Evolutionary conservation across 2,888 invertebrate species (phyloP).

Genomic region (Apoderus coryli): DNA sequence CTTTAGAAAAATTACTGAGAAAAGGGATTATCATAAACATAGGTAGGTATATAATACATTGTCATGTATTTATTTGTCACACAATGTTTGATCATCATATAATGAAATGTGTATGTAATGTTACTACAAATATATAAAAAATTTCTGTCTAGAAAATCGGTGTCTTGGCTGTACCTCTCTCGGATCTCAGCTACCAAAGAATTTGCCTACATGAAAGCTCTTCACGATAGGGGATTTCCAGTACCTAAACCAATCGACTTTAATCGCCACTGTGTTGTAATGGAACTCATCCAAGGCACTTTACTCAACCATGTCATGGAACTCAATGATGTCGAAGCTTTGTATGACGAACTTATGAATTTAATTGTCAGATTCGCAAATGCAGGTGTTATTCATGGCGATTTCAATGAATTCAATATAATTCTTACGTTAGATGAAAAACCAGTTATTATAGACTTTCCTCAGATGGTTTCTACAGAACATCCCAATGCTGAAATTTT

Average conservation of each 20-base stretch:
- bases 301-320: constrained; percentile 55
- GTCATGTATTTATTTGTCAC: too few species aligned
- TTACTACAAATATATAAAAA: too few species aligned
- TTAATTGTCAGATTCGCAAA: constrained; percentile 80
- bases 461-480: constrained; percentile 95
- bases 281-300: constrained; percentile 79
- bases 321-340: constrained; percentile 51
- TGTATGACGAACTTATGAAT: constrained; percentile 92
- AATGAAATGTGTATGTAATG: too few species aligned
- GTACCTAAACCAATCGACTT: constrained; percentile 91
- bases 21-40: constrained; percentile 92
- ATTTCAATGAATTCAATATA: constrained; percentile 98
- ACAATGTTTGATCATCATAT: too few species aligned
- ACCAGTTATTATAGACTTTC: constrained; percentile 90
- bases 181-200: constrained; percentile 94
- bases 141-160: constrained; percentile 45
- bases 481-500: constrained; percentile 86
- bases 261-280: constrained; percentile 90
- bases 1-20: constrained; percentile 88
- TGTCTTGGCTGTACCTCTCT: constrained; percentile 93
- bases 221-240: constrained; percentile 81
- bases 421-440: constrained; percentile 70
- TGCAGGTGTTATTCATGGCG: constrained; percentile 95
- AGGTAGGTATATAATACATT: too few species aligned
- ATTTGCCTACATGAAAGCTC: constrained; percentile 93